Conservation (phyloP, 2,888 invertebrate species). For the Ectemnius cavifrons region DNA sequence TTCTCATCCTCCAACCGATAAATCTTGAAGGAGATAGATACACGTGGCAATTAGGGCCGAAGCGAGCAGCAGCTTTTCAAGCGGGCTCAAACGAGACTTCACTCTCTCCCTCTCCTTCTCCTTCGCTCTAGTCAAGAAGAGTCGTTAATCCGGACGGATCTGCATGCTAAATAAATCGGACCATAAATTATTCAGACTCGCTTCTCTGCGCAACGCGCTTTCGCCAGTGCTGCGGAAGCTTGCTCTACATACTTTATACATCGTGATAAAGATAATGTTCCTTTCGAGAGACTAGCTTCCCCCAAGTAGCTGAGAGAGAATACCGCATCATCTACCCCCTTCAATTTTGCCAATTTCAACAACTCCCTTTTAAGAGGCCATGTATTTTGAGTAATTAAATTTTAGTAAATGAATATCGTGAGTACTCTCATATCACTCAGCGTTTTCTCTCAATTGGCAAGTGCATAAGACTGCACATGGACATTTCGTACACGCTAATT, state of each 20-base stretch:
- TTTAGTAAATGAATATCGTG: no score
- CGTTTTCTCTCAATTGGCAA: not conserved
- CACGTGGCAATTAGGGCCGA: conserved; percentile 5
- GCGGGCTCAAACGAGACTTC: not conserved
- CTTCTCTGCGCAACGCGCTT: not conserved
- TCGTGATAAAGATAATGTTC: conserved; percentile 21
- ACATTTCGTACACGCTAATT: conserved; percentile 39
- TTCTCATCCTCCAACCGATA: not conserved
- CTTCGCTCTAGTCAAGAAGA: not conserved
- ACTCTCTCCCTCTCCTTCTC: not conserved
- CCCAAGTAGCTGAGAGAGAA: not conserved
- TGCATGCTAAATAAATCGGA: conserved; percentile 6
- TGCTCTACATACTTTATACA: conserved; percentile 12
- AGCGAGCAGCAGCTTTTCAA: no score
- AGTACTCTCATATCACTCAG: not conserved
- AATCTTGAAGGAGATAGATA: conserved; percentile 1
- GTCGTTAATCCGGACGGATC: conserved; percentile 3
- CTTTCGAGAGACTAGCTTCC: not conserved
- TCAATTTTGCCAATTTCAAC: not conserved
- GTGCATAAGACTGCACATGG: conserved; percentile 10
- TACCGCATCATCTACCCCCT: not conserved
- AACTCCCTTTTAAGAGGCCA: no score
- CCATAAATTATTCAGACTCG: conserved; percentile 7
- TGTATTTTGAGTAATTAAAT: no score
- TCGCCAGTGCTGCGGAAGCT: conserved; percentile 7